Base-by-base conservation (phyloP, 2,888 invertebrate genomes). In the Lasioglossum calceatum region DNA sequence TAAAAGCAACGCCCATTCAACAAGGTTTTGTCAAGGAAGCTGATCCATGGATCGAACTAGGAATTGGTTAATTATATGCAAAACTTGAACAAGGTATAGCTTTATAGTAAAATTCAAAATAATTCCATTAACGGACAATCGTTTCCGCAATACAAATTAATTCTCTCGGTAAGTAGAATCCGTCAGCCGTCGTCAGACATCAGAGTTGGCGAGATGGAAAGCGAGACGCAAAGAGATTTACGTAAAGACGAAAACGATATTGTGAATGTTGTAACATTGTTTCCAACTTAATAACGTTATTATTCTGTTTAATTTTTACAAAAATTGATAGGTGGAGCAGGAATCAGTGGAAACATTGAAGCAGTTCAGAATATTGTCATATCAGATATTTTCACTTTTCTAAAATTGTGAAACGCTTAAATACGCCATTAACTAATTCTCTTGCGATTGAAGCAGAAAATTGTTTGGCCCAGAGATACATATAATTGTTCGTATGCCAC, bases 31-130 rank as follows among this genome's bases (percentile, higher is more conserved):
- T 74, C 77, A 77, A 54, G 80, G 36, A 67, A 14, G 39, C 70
- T 84, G 88, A 89, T 91, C 84, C 83, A 89, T 88, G 19, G 79
- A 50, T 70, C 54, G 70, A 72, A 77, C 86, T 86, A 81, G 72
- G 81, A 84, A 80, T 74, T 77, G 83, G 82, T 74, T 84, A 87
- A 91, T 90, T 90, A 90, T 84, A 83, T 85, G 77, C 76, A 16
- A 32, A 27, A 14, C 27, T 10, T n/a, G n/a, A n/a, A 58, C 10
- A 58, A 58, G 1, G 0, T 58, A n/a, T 58, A 12, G 4, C 4
- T n/a, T n/a, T n/a, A n/a, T 12, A 12, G 12, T 50, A 50, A 50
- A 58, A n/a, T n/a, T 58, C 10, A n/a, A 12, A 42, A 42, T 42
- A 23, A 71, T 71, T 67, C 36, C 61, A 42, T 75, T 75, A 78